Evolutionary conservation across 2,888 invertebrate species (phyloP).

Genomic region (Brachyptera putata): DNA sequence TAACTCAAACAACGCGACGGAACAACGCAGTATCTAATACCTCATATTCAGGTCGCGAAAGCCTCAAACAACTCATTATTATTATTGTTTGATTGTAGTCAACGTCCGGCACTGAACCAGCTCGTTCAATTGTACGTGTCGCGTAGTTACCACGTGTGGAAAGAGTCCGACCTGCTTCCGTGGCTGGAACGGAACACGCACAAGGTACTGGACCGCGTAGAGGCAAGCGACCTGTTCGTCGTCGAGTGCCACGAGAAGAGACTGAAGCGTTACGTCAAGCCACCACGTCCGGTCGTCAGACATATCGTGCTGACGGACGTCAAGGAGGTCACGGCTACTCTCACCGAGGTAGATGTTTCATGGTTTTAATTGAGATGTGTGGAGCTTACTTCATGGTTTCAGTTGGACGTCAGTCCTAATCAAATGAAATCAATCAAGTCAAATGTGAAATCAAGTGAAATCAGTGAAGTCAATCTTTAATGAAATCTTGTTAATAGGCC

Average conservation of each 20-base stretch:
- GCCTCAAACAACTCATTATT: too few species aligned
- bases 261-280: slow-evolving; percentile 56
- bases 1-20: too few species aligned
- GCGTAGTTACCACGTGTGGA: slow-evolving; percentile 73
- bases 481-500: too few species aligned
- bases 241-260: slow-evolving; percentile 60
- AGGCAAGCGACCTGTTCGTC: slow-evolving; percentile 55
- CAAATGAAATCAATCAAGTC: too few species aligned
- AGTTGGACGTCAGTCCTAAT: too few species aligned
- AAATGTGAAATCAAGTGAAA: too few species aligned
- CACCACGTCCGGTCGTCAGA: slow-evolving; percentile 62
- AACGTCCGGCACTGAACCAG: slow-evolving; percentile 60
- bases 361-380: too few species aligned
- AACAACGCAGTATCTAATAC: too few species aligned
- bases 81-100: too few species aligned
- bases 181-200: slow-evolving; percentile 75
- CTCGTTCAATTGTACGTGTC: slow-evolving; percentile 68
- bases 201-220: slow-evolving; percentile 58
- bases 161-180: slow-evolving; percentile 63
- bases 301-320: slow-evolving; percentile 69
- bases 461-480: too few species aligned
- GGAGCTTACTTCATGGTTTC: too few species aligned
- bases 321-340: slow-evolving; percentile 57
- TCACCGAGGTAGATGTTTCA: slow-evolving; percentile 50
- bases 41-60: too few species aligned